A percentile compares a stretch with the other conserved stretches of the same genome.
Conservation (phyloP, 2,113 vertebrate genomes). For the Psittacara wagleri region DNA sequence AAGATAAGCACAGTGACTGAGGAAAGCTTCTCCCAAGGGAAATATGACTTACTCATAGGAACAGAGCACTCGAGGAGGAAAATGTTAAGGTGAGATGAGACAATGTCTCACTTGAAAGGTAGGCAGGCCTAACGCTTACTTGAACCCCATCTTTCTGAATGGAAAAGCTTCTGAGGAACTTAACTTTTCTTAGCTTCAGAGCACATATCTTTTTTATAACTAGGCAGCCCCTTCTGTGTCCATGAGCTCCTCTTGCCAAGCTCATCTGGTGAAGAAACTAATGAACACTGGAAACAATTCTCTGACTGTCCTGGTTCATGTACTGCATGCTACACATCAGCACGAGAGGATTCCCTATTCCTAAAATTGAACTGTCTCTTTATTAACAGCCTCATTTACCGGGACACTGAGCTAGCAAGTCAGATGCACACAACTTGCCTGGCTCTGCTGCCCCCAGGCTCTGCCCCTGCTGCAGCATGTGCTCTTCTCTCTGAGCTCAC, state of each 20-base stretch:
- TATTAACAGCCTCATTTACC: constrained; percentile 4
- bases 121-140: neutral
- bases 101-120: neutral
- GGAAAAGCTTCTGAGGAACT: neutral
- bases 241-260: neutral
- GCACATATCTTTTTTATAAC: neutral
- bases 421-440: neutral
- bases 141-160: neutral
- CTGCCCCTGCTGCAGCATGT: neutral
- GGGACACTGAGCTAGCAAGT: neutral
- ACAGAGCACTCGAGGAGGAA: neutral
- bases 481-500: neutral
- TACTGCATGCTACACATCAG: neutral
- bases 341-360: neutral
- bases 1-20: neutral
- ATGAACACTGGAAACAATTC: neutral
- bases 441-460: neutral
- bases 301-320: neutral
- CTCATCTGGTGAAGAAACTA: neutral
- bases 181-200: neutral
- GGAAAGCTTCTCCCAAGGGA: neutral
- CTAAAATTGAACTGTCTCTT: constrained; percentile 34
- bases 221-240: neutral
- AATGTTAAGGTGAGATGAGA: neutral
- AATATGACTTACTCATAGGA: neutral